A percentile compares a stretch with the other conserved stretches of the same genome.
phyloP scores from a whole-genome alignment of 2,888 invertebrate genomes.

The Campopleginae sp. region DNA sequence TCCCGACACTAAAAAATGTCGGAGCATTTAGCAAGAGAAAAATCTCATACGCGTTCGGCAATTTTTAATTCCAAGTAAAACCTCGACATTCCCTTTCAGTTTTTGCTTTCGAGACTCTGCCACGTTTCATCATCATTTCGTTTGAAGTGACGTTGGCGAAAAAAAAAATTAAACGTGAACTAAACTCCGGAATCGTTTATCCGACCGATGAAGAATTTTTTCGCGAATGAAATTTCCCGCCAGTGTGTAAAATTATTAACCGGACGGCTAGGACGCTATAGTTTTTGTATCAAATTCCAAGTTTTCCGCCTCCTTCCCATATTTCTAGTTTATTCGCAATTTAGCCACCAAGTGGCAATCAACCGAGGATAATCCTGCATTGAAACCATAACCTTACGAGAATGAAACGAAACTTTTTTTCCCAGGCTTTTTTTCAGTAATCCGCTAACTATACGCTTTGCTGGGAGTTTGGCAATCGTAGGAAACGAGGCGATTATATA shows the following conservation, averaged over 20 bases:
- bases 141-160: neutral
- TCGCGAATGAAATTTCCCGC: neutral
- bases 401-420: slow-evolving; percentile 25
- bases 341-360: slow-evolving; percentile 16
- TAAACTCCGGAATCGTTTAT: neutral
- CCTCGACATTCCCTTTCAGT: neutral
- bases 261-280: neutral
- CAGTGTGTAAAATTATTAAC: neutral
- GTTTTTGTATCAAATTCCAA: neutral
- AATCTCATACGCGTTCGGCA: neutral
- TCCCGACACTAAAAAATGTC: neutral
- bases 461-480: neutral
- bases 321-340: slow-evolving; percentile 29
- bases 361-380: slow-evolving; percentile 27
- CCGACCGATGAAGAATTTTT: neutral
- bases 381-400: slow-evolving; percentile 27
- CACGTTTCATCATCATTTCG: neutral
- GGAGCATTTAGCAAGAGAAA: neutral
- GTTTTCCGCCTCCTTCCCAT: neutral
- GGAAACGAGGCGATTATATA: slow-evolving; percentile 14
- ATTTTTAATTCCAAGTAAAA: neutral
- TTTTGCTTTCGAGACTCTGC: neutral
- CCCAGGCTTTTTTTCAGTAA: neutral
- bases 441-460: slow-evolving; percentile 8
- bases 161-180: neutral